Evolutionary conservation across 2,113 vertebrate genomes (phyloP).

Genomic region (Neotoma lepida): DNA sequence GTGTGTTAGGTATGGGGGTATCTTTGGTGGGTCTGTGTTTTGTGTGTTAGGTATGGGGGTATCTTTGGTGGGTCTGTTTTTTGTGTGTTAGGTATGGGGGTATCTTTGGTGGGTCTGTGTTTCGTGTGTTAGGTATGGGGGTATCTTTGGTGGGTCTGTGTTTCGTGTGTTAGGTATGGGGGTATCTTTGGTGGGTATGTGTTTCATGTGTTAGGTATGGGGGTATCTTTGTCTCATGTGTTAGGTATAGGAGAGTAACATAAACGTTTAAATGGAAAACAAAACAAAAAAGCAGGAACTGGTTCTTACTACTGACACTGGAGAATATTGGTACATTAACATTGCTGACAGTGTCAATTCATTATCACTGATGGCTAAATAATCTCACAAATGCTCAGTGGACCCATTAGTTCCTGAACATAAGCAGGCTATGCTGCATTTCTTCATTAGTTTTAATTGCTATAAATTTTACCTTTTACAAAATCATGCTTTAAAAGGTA

Average conservation of each 20-base stretch:
- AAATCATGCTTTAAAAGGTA: conserved; percentile 89
- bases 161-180: background rate
- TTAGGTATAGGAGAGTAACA: conserved; percentile 61
- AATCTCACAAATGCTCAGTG: conserved; percentile 88
- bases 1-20: too few species aligned
- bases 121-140: too few species aligned
- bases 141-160: too few species aligned
- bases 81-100: background rate
- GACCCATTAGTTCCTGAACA: conserved; percentile 90
- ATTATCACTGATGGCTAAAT: conserved; percentile 90
- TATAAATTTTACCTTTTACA: conserved; percentile 90
- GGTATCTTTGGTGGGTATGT: background rate
- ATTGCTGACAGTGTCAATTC: conserved; percentile 88
- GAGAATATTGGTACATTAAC: conserved; percentile 84
- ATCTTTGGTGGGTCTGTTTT: background rate
- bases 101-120: background rate
- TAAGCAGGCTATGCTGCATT: conserved; percentile 90
- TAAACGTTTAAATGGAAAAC: conserved; percentile 75
- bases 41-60: too few species aligned
- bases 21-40: too few species aligned
- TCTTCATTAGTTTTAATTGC: conserved; percentile 92
- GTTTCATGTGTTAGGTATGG: background rate
- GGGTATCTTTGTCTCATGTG: background rate
- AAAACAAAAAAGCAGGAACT: conserved; percentile 64
- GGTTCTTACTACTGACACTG: conserved; percentile 77